These are phyloP conservation scores for Ormyrus pomaceus DNA, from an alignment of 2,888 invertebrate species.

Conservation along the genomic window DNA sequence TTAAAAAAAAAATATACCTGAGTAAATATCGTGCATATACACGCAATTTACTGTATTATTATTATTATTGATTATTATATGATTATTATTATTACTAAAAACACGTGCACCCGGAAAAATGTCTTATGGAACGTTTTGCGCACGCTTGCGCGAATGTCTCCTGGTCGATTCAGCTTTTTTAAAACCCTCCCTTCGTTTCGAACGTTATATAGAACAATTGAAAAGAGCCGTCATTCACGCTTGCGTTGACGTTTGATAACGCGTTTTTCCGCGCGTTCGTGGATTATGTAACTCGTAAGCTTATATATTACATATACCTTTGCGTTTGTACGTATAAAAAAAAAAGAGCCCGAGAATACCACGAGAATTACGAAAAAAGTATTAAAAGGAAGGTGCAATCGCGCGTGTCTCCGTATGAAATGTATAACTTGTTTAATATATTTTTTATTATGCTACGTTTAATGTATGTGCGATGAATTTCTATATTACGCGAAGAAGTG, in stretches of 20 bases:
- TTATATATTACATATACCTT: background rate
- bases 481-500: constrained; percentile 11
- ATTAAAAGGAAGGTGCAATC: constrained; percentile 43
- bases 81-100: constrained; percentile 11
- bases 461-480: constrained; percentile 37
- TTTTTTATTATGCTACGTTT: constrained; percentile 55
- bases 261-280: constrained; percentile 28
- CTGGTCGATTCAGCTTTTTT: background rate
- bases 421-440: constrained; percentile 49
- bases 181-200: background rate
- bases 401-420: constrained; percentile 50
- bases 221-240: constrained; percentile 7
- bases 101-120: constrained; percentile 12
- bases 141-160: constrained; percentile 1
- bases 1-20: constrained; percentile 43
- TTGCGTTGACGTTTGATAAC: constrained; percentile 10
- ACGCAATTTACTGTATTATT: constrained; percentile 56
- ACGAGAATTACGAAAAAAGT: background rate
- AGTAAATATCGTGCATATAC: constrained; percentile 58
- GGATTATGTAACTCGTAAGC: background rate
- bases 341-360: background rate
- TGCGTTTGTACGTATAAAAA: constrained; percentile 20
- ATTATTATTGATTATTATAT: constrained; percentile 49
- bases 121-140: constrained; percentile 9
- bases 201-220: background rate